Evolutionary conservation across 2,888 invertebrate genomes (phyloP), one percentile per base, ranked within the genome.

Genomic region (Coenonympha glycerion): DNA sequence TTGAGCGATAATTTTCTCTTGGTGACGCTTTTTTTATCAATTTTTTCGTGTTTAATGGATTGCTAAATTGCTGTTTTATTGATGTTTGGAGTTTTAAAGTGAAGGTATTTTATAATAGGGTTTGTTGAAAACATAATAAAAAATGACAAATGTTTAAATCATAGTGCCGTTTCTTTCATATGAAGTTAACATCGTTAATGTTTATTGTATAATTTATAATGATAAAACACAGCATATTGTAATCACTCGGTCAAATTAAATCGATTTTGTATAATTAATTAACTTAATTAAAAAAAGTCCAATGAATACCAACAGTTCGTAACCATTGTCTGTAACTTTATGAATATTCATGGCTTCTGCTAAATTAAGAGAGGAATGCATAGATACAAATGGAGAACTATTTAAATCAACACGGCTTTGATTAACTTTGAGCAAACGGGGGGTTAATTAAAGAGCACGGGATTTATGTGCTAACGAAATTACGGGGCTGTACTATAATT

Each of bases 11-110:
- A 55, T 45, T 45, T 56, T 57, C 49, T 37, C 49, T 31, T 37
- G 6, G 21, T 48, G 45, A 45, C 36, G 30, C 21, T 36, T 34
- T 8, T 6, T 31, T n/a, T n/a, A n/a, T n/a, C n/a, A 41, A 41
- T 47, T 51, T 54, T 52, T 55, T 61, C 53, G 52, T 54, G 49
- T 56, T 53, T 53, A 61, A 60, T 61, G 53, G 50, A 50, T 52
- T 37, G 52, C 49, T 21, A 52, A 47, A 54, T 48, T 48, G 47
- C 47, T 28, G 39, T 44, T 52, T 55, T 44, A 49, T 55, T 55
- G 49, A 55, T 49, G 49, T 46, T 46, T 15, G 8, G 39, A 45
- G 21, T 40, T 45, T 16, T 6, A 18, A 46, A 24, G 24, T 33
- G n/a, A 33, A 45, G 15, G 21, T 24, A 18, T 41, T 50, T 30